phyloP scores from a whole-genome alignment of 2,888 invertebrate species.

The Coronaproctus castanopsis region DNA sequence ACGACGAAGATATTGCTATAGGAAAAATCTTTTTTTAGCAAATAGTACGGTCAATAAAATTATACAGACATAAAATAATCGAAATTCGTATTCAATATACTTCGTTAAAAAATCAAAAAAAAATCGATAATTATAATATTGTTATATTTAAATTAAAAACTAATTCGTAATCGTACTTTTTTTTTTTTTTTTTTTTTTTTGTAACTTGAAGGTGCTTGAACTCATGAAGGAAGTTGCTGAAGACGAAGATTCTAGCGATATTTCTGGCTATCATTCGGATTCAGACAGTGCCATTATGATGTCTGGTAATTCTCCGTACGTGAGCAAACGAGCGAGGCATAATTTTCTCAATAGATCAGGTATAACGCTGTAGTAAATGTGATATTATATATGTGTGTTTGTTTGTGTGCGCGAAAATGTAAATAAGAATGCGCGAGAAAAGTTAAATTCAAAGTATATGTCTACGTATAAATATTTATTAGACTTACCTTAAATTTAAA shows the following conservation, averaged over 20 bases:
- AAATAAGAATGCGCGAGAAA: neutral
- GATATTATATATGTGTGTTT: neutral
- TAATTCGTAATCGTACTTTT: no score
- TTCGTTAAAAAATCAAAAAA: no score
- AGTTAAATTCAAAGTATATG: no score
- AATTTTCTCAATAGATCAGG: slow-evolving; percentile 31
- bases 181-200: neutral
- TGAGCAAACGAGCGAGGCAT: slow-evolving; percentile 29
- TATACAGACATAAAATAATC: no score
- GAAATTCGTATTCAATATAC: no score
- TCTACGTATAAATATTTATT: no score
- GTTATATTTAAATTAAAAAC: no score
- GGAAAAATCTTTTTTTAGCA: no score
- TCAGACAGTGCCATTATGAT: slow-evolving; percentile 39
- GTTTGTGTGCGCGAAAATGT: neutral
- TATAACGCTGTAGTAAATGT: slow-evolving; percentile 17
- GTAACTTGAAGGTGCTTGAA: slow-evolving; percentile 35
- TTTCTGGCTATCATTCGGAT: slow-evolving; percentile 60
- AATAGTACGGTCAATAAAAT: no score
- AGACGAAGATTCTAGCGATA: slow-evolving; percentile 41
- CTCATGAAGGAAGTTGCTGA: slow-evolving; percentile 41
- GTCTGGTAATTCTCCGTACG: slow-evolving; percentile 30
- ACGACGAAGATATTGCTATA: no score
- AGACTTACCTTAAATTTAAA: no score
- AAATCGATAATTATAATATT: no score